Evolutionary conservation across 2,113 vertebrate species (phyloP).

Genomic region (Chaenogobius annularis): DNA sequence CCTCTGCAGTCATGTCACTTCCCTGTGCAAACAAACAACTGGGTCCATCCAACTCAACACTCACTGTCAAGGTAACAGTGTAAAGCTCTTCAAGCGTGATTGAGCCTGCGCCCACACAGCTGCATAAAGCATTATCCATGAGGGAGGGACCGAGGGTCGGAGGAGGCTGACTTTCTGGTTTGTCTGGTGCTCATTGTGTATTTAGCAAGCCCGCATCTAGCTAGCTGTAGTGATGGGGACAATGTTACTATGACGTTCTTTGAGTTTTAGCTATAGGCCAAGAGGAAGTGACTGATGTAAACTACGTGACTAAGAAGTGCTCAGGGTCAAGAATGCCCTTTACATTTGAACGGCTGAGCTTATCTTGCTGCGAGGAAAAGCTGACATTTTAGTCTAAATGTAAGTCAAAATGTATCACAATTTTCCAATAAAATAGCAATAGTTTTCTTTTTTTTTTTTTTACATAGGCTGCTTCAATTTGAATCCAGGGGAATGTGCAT

Average conservation of each 20-base stretch:
- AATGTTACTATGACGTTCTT: conserved; percentile 41
- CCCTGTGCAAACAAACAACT: conserved; percentile 77
- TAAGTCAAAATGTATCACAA: not conserved
- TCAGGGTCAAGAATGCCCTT: conserved; percentile 17
- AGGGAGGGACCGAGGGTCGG: conserved; percentile 53
- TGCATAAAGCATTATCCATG: conserved; percentile 75
- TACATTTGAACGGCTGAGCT: conserved; percentile 8
- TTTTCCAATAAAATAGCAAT: not conserved
- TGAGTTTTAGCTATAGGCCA: conserved; percentile 44
- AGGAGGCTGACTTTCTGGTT: conserved; percentile 68
- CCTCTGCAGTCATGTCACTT: conserved; percentile 73
- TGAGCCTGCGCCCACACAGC: conserved; percentile 57
- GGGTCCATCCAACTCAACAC: conserved; percentile 36
- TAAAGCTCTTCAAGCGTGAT: conserved; percentile 34
- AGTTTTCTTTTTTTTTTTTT: too few species aligned
- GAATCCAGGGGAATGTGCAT: not conserved
- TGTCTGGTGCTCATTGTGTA: conserved; percentile 49
- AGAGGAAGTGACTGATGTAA: conserved; percentile 59
- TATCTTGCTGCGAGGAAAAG: not conserved
- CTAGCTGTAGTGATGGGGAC: conserved; percentile 33
- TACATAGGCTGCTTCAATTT: not conserved
- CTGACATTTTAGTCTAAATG: not conserved
- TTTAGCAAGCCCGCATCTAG: conserved; percentile 36
- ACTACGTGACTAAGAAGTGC: conserved; percentile 53
- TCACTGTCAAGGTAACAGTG: conserved; percentile 50